Conservation (phyloP, 2,797 vertebrate genomes). For the Leptoclinus maculatus region DNA sequence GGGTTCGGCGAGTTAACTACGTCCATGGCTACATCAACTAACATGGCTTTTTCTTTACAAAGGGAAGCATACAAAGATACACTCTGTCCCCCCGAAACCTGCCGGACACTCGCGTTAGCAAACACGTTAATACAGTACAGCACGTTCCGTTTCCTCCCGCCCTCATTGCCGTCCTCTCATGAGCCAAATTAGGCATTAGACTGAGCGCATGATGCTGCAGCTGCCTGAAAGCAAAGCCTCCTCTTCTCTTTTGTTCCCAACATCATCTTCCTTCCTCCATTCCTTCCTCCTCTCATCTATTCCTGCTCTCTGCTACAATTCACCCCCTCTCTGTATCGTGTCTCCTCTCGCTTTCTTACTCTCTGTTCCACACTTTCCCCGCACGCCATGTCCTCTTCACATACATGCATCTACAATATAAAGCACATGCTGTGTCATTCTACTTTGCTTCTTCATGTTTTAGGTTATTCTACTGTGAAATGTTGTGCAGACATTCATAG, state of each 20-base stretch:
- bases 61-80: constrained; percentile 1
- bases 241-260: constrained; percentile 33
- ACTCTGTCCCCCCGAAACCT: background rate
- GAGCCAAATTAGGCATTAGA: constrained; percentile 50
- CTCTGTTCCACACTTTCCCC: background rate
- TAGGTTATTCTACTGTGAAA: background rate
- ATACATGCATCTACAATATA: background rate
- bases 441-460: background rate
- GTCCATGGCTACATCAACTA: constrained; percentile 15
- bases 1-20: background rate
- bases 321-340: background rate
- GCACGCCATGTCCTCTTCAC: background rate
- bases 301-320: constrained; percentile 12
- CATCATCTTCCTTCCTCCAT: constrained; percentile 43
- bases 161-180: constrained; percentile 43
- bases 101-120: constrained; percentile 1
- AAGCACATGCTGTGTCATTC: background rate
- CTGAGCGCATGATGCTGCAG: constrained; percentile 45
- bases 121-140: constrained; percentile 2
- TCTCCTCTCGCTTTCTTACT: background rate
- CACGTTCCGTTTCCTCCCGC: background rate
- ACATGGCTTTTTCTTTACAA: background rate
- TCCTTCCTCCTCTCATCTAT: constrained; percentile 44
- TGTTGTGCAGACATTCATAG: background rate
- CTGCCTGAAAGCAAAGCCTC: constrained; percentile 42